phyloP scores from a whole-genome alignment of 1,140 invertebrate species.

The Neodiprion lecontei region DNA sequence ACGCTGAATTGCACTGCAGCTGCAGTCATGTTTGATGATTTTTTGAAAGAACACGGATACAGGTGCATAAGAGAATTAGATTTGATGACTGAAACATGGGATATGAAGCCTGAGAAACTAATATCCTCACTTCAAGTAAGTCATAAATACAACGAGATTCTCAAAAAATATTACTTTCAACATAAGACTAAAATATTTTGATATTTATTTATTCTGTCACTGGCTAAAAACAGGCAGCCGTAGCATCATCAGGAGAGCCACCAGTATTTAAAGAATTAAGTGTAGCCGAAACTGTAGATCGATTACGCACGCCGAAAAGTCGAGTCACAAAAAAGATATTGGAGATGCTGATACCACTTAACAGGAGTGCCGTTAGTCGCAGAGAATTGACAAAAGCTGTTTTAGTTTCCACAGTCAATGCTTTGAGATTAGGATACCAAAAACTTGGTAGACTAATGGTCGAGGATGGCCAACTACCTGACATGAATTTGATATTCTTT shows the following conservation, averaged over 20 bases:
- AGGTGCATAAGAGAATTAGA: conserved; percentile 80
- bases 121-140: conserved; percentile 69
- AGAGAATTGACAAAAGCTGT: conserved; percentile 75
- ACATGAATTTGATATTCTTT: conserved; percentile 72
- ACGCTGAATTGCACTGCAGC: conserved; percentile 61
- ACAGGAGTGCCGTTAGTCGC: conserved; percentile 66
- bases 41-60: conserved; percentile 78
- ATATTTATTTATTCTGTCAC: not conserved
- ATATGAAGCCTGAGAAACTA: conserved; percentile 66
- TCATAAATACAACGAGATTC: conserved; percentile 30
- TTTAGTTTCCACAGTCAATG: conserved; percentile 66
- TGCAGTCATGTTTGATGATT: conserved; percentile 62
- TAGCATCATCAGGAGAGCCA: not conserved
- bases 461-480: conserved; percentile 69
- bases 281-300: conserved; percentile 51
- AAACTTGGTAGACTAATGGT: conserved; percentile 67
- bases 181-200: not conserved
- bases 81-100: conserved; percentile 71
- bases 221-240: not conserved
- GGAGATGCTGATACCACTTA: conserved; percentile 64
- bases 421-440: conserved; percentile 67
- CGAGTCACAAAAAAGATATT: conserved; percentile 40
- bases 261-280: conserved; percentile 19
- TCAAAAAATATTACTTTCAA: not conserved
- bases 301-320: conserved; percentile 62